Evolutionary conservation across 2,797 vertebrate genomes (phyloP), one percentile per base, ranked within the genome.

Genomic region (Enteromius argenteus): DNA sequence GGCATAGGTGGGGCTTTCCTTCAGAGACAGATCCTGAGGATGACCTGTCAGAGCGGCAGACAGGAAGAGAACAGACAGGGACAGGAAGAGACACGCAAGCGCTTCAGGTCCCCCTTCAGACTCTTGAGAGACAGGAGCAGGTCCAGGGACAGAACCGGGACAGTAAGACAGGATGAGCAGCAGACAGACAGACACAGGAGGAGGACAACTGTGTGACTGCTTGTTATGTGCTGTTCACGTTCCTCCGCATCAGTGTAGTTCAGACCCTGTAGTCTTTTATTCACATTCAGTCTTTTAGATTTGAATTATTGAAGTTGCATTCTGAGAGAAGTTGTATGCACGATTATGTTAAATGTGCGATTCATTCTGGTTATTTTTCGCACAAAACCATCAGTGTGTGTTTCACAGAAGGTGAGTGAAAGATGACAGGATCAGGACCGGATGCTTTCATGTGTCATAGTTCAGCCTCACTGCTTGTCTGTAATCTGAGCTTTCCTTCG

Each of bases 1-100:
- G 96, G 97, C 94, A 99, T 99, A 98, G 98, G 97, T 97, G 97
- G 97, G 97, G 93, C 93, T 90, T 94, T 95, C 82, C 97, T 98
- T 86, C 96, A 96, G 91, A 97, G 96, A 94, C 96, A 91, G 93
- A 95, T 98, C 86, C 86, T 85, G 35, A 93, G 92, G 92, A 96
- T 97, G 92, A 98, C 96, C 90, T 90, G 89, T 71, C 72, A 82
- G 90, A 85, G 90, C 89, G 39, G 73, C 83, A 39, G 72, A 46
- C 39, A 51, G 69, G 21, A 42, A 21, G 27, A 66, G 23, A 44
- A 73, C 78, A 37, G 84, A 87, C 51, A 79, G 39, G 73, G 88
- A 81, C 66, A 60, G 46, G 42, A 35, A 62, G 56, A 71, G 72
- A 44, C 67, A 8, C 76, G 93, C 86, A 94, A 87, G 42, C 93